Base-by-base conservation (phyloP, 2,888 invertebrate genomes). In the Eupithecia tripunctaria region DNA sequence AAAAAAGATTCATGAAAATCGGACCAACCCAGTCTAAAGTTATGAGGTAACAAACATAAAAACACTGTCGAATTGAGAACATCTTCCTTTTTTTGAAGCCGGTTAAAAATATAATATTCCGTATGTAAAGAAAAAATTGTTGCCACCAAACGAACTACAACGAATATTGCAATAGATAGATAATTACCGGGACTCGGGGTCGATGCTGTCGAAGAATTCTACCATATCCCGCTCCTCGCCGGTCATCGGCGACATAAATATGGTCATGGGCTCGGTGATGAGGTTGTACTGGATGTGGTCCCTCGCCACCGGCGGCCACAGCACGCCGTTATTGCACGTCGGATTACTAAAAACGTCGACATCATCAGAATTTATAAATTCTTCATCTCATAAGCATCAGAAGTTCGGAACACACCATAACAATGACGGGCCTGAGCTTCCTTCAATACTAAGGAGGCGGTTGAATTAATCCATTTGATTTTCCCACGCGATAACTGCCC, bases 181-280 rank as follows among this genome's bases (percentile, higher is more conserved):
- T 56, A 25, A 56, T 56, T 66, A 81, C 81, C 74, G 66, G 21
- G 51, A 67, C 21, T 76, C 66, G 1, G 62, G 29, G 41, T 76
- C 75, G 4, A 82, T 43, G 7, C 51, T 47, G 56, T 83, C 78
- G 64, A 79, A 69, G 68, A 83, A 82, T 12, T 62, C 1, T 0
- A 83, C 64, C 75, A 79, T 60, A 60, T 60, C 18, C 60, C 27
- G 27, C 18, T 60, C 60, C 29, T 29, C 29, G 18, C 18, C 15
- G 29, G 29, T 60, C 60, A 29, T 15, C 60, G 29, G 15, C 29
- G 15, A 29, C 60, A 60, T 60, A 3, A 73, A 7, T 18, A 12
- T 77, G 74, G 14, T 63, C 67, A 36, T 81, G 78, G 18, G 59
- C 68, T 63, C 60, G 29, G 27, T 60, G 29, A 60, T 29, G 18